phyloP scores from a whole-genome alignment of 2,113 vertebrate genomes.

The Candoia aspera region DNA sequence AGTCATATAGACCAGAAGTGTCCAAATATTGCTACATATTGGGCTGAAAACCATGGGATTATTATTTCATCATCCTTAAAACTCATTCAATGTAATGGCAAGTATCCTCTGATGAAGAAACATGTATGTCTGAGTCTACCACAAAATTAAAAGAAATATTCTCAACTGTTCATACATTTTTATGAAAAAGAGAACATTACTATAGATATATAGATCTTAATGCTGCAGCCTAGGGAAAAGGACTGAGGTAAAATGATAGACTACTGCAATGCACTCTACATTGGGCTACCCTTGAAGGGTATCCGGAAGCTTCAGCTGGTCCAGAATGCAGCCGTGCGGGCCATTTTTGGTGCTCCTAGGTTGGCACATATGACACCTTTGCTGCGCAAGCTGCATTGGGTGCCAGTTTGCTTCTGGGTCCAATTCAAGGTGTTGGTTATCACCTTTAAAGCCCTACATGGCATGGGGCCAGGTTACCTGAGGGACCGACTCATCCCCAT shows the following conservation, averaged over 20 bases:
- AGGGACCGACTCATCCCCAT: no score
- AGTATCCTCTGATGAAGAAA: not conserved
- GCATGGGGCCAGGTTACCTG: no score
- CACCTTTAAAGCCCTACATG: no score
- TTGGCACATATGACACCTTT: no score
- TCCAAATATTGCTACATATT: not conserved
- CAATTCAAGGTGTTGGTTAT: no score
- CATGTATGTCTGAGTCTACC: not conserved
- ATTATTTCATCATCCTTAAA: not conserved
- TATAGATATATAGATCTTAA: not conserved
- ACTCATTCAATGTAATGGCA: not conserved
- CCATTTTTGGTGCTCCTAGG: no score
- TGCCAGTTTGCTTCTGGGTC: no score
- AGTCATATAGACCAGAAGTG: not conserved
- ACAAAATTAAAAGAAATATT: not conserved
- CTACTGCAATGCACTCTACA: no score
- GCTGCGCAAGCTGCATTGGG: no score
- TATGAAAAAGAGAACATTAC: not conserved
- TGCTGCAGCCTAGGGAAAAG: not conserved
- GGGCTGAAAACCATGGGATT: not conserved
- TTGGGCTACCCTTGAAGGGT: no score
- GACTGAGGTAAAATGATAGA: not conserved
- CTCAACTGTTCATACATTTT: not conserved
- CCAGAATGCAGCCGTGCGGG: no score
- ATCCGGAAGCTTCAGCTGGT: no score